Percentiles rank a stretch among this genome's conserved stretches.
Conservation (phyloP, 2,113 vertebrate genomes). For the Paracanthobrama guichenoti region DNA sequence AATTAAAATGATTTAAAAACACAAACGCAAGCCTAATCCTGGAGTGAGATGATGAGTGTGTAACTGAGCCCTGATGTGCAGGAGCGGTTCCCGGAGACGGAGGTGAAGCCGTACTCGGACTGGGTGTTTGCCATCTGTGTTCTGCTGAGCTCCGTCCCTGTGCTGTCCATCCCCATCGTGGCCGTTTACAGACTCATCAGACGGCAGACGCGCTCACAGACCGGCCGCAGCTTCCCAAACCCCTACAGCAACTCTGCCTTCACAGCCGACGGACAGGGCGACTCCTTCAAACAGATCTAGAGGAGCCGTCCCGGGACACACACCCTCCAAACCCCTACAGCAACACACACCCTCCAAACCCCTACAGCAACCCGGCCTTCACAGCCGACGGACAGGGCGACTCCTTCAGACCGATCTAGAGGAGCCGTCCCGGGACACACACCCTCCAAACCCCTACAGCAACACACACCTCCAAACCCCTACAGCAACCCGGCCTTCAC, state of each 20-base stretch:
- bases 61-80: conserved; percentile 48
- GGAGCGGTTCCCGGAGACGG: conserved; percentile 77
- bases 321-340: conserved; percentile 6
- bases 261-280: not conserved
- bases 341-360: conserved; percentile 43
- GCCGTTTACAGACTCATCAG: conserved; percentile 59
- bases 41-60: no score
- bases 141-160: conserved; percentile 73
- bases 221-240: not conserved
- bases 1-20: no score
- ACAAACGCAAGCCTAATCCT: not conserved
- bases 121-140: conserved; percentile 80
- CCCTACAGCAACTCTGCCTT: conserved; percentile 57
- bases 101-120: conserved; percentile 75
- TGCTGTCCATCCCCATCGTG: conserved; percentile 73
- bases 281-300: no score
- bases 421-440: no score
- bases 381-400: no score
- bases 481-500: no score
- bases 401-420: no score
- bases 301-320: no score
- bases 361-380: conserved; percentile 54
- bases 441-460: no score
- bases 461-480: no score
- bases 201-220: not conserved